These are phyloP conservation scores for Trichonephila clavata DNA, from an alignment of 1,140 invertebrate species.

Conservation along the genomic window DNA sequence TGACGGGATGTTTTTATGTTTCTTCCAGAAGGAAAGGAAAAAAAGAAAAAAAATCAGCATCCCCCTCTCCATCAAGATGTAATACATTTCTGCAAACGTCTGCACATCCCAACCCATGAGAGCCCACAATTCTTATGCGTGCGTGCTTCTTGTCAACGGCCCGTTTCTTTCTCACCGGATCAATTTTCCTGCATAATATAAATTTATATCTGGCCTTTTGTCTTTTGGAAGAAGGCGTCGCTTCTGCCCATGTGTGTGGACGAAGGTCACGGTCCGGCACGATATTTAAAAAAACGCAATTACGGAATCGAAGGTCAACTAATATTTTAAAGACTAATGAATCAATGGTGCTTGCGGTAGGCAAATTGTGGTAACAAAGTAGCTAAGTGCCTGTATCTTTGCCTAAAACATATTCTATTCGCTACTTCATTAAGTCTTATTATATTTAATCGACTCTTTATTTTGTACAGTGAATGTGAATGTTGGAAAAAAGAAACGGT, in stretches of 20 bases:
- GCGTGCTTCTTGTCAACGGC: conserved; percentile 63
- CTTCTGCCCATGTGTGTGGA: conserved; percentile 1
- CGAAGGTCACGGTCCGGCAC: conserved; percentile 46
- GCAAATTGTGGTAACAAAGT: not conserved
- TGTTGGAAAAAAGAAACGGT: not conserved
- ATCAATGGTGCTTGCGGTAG: not conserved
- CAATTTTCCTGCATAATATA: conserved; percentile 55
- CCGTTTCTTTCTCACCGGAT: conserved; percentile 64
- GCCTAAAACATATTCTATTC: not conserved
- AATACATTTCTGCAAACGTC: conserved; percentile 33
- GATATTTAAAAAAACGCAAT: conserved; percentile 11
- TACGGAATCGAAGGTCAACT: not conserved
- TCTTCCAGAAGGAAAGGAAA: not conserved
- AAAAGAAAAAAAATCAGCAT: not conserved
- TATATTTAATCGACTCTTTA: not conserved
- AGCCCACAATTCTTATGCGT: not conserved
- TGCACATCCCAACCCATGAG: not conserved
- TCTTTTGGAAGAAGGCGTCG: not conserved
- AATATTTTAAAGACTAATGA: conserved; percentile 19
- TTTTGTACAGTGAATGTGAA: not conserved
- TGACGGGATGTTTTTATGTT: conserved; percentile 67
- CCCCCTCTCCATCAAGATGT: not conserved
- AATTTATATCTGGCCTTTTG: conserved; percentile 18
- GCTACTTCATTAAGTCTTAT: not conserved
- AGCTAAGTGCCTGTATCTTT: not conserved